Evolutionary conservation across 53 echinoderm and acorn worm genomes (phyloP).

Genomic region (Astropecten irregularis): DNA sequence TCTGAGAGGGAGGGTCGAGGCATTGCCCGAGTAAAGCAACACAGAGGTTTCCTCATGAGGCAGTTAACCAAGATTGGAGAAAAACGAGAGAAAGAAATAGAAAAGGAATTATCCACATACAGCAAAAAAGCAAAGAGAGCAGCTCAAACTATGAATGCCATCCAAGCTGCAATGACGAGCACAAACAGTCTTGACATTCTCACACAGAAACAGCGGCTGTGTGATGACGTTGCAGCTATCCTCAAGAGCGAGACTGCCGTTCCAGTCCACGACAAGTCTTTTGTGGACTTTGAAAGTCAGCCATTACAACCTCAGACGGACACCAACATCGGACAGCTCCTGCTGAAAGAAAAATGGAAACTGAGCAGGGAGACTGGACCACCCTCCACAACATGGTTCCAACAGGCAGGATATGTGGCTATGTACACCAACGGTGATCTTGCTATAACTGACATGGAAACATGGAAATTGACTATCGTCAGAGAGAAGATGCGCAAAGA

Average conservation of each 20-base stretch:
- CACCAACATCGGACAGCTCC: background rate
- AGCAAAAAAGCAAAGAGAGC: background rate
- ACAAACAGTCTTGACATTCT: constrained; percentile 21
- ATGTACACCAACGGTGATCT: constrained; percentile 16
- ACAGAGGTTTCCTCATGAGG: background rate
- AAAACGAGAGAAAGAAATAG: background rate
- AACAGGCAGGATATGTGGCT: constrained; percentile 16
- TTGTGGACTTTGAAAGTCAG: background rate
- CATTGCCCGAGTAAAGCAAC: background rate
- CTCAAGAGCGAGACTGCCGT: background rate
- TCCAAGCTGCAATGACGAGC: background rate
- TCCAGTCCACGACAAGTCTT: background rate
- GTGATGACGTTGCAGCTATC: background rate
- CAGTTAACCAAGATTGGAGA: background rate
- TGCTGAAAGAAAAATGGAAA: constrained; percentile 19
- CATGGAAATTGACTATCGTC: constrained; percentile 1
- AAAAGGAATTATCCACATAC: background rate
- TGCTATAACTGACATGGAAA: constrained; percentile 14
- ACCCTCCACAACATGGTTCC: background rate
- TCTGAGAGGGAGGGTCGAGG: background rate
- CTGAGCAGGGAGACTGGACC: background rate
- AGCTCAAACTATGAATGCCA: background rate
- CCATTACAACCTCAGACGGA: background rate
- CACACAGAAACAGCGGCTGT: background rate
- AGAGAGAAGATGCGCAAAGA: background rate